Base-by-base conservation (phyloP, 2,888 invertebrate species). In the Pristionchus japonicus region DNA sequence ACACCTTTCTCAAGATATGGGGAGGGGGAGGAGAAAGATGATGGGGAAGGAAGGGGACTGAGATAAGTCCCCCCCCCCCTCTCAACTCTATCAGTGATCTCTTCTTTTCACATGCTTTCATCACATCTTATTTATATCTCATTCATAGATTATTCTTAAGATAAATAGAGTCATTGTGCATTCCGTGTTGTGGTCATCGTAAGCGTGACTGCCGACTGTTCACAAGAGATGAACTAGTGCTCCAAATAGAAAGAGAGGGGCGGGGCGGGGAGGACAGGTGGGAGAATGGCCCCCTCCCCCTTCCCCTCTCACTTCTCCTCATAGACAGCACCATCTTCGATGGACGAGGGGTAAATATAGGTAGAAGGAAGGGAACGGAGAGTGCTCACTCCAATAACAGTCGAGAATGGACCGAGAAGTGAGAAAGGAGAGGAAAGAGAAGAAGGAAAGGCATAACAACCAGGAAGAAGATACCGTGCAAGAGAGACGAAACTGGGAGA, bases 321-420 rank as follows among this genome's bases (percentile, higher is more conserved):
- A n/a, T n/a, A n/a, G n/a, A 43, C 43, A 20, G 43, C 37, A 67
- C 67, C 31, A 34, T 67, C 67, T 34, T 40, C 40, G 74, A 74
- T 27, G 80, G 31, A 47, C 49, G 49, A n/a, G 40, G 52, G 82
- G 82, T 82, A 82, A 82, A 82, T 82, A 82, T 82, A 52, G 82
- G 52, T 23, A 82, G 49, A 23, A 23, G 34, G 70, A 43, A 80
- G 43, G 27, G 49, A 82, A 43, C 23, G 43, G 49, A 52, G 27
- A 52, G 49, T 82, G 27, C 82, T 40, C 52, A 27, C 82, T 82
- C 82, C 82, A 82, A 49, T 52, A 82, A 82, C 52, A 47, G 52
- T 20, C 4, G 49, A 47, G 34, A 82, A 82, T 47, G 52, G 52
- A 31, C 82, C 15, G 82, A 82, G 31, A 49, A 49, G 31, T 82